Evolutionary conservation across 2,797 vertebrate genomes (phyloP), one percentile per base, ranked within the genome.

Genomic region (Enteromius mattozi): DNA sequence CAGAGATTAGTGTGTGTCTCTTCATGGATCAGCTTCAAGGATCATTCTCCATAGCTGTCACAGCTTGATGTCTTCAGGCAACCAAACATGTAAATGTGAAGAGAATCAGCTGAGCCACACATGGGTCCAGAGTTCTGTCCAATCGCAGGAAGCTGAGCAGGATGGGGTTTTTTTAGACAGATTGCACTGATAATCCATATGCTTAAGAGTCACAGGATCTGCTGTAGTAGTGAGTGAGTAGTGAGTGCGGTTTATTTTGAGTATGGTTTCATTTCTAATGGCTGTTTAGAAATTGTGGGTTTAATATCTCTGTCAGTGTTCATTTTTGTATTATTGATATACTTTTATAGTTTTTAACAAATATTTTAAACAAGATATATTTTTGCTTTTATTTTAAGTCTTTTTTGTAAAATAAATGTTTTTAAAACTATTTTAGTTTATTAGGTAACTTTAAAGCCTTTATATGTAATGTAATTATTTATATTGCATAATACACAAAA

Each of bases 31-130:
- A 79, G 30, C 54, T 75, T 85, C 65, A 86, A 87, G 86, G 40
- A 54, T 40, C 37, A 72, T 45, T 51, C 35, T 81, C 84, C 87
- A 89, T 90, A 91, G 86, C 77, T 72, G 65, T 85, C 85, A 72
- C 59, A 63, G 81, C 66, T 66, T 66, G 81, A 63, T 89, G 71
- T 89, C 86, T 86, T 85, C 56, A 81, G 88, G 72, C 85, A 86
- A 90, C 84, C 70, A 84, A 47, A 72, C 82, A 49, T 51, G 71
- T 72, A 79, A 78, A 85, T 82, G 85, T 86, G 51, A 83, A 47
- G 75, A 83, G 82, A 92, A 90, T 71, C 80, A 85, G 68, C 85
- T 80, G 65, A 83, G 86, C 76, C 69, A 84, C 79, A 59, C 42
- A 54, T 30, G 24, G 24, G 72, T 68, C 70, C 66, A 85, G 59